A percentile compares a stretch with the other conserved stretches of the same genome.
phyloP scores from a whole-genome alignment of 2,797 vertebrate species.

The Chromobotia macracanthus region DNA sequence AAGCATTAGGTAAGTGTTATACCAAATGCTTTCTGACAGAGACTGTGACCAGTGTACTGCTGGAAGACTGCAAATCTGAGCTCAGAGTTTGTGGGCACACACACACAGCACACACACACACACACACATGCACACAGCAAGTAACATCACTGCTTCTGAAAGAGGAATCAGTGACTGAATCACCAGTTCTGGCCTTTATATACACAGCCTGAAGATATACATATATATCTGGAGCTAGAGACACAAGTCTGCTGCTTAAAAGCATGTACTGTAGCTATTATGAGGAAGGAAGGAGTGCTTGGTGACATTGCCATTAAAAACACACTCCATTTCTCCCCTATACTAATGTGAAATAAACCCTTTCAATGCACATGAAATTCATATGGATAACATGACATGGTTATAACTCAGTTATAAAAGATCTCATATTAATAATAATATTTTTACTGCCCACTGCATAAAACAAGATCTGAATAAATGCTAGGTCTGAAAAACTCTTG shows the following conservation, averaged over 20 bases:
- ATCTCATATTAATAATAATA: neutral
- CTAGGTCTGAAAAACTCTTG: neutral
- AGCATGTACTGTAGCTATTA: neutral
- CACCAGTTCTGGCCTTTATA: neutral
- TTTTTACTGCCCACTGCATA: neutral
- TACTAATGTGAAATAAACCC: constrained; percentile 3
- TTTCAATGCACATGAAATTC: neutral
- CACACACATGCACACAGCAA: neutral
- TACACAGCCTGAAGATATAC: constrained; percentile 3
- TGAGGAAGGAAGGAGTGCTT: neutral
- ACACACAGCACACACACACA: neutral
- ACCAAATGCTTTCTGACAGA: constrained; percentile 43
- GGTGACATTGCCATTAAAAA: neutral
- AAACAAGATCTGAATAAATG: neutral
- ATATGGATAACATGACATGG: neutral
- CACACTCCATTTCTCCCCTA: neutral
- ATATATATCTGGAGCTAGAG: neutral
- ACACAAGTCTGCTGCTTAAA: neutral
- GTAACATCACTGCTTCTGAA: neutral
- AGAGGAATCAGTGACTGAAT: constrained; percentile 28
- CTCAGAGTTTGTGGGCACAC: neutral
- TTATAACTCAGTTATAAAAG: neutral
- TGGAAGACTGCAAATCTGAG: constrained; percentile 25
- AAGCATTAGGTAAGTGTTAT: constrained; percentile 23
- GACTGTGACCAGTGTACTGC: constrained; percentile 3